Conservation (phyloP, 2,888 invertebrate species). For the Vanessa cardui region DNA sequence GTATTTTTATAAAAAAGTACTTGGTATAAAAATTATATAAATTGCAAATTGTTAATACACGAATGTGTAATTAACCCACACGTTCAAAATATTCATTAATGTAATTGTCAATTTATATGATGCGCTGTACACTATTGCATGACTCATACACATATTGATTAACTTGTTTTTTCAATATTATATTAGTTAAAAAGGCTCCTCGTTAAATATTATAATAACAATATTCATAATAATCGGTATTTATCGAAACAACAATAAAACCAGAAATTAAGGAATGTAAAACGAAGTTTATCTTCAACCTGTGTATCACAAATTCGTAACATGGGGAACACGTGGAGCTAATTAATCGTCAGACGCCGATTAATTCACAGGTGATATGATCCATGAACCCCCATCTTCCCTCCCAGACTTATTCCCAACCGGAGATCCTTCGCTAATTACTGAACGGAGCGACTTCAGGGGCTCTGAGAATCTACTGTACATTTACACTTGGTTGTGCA, state of each 20-base stretch:
- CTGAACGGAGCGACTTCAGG: slow-evolving; percentile 46
- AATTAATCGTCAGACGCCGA: slow-evolving; percentile 77
- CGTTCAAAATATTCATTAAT: too few species aligned
- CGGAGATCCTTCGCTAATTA: slow-evolving; percentile 62
- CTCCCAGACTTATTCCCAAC: slow-evolving; percentile 39
- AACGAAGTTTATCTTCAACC: background rate
- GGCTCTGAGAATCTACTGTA: slow-evolving; percentile 55
- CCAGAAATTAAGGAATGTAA: background rate
- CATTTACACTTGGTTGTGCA: slow-evolving; percentile 27
- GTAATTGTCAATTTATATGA: too few species aligned
- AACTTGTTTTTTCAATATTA: too few species aligned
- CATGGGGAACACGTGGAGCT: slow-evolving; percentile 66
- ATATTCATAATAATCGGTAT: slow-evolving; percentile 23
- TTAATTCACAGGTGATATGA: slow-evolving; percentile 80
- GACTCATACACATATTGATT: too few species aligned
- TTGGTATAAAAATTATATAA: too few species aligned
- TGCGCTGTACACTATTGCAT: too few species aligned
- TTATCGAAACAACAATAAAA: background rate
- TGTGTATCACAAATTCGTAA: slow-evolving; percentile 52
- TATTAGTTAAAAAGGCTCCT: too few species aligned
- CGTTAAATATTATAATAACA: background rate
- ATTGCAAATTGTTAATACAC: too few species aligned
- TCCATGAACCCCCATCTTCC: slow-evolving; percentile 56
- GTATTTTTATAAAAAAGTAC: too few species aligned
- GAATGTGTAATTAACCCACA: too few species aligned